Percentiles rank a stretch among this genome's conserved stretches.
phyloP scores from a whole-genome alignment of 2,797 vertebrate species.

The Manis pentadactyla region DNA sequence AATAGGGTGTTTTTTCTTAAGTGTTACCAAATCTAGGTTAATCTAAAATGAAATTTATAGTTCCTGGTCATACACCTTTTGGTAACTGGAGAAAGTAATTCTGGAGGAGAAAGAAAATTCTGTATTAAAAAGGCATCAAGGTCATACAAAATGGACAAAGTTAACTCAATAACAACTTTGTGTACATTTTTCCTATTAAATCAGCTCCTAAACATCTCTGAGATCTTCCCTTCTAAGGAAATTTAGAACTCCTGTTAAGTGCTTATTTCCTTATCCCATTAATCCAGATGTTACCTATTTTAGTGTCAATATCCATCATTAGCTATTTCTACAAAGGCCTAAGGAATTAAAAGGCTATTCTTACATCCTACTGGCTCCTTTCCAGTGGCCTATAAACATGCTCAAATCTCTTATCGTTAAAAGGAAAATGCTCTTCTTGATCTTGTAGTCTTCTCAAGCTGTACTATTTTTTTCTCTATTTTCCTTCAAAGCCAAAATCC shows the following conservation, averaged over 20 bases:
- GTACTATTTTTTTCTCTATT: not conserved
- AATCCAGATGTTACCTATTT: not conserved
- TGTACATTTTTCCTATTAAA: not conserved
- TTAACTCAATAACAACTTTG: conserved; percentile 25
- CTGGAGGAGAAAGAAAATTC: not conserved
- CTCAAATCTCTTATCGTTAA: not conserved
- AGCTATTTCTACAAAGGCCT: not conserved
- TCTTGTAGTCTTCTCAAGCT: not conserved
- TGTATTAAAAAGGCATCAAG: conserved; percentile 11
- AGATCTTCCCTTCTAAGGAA: not conserved
- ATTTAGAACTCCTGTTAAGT: not conserved
- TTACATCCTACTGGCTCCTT: not conserved
- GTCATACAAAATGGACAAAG: not conserved
- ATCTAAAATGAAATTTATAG: conserved; percentile 35
- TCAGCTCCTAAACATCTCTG: conserved; percentile 2
- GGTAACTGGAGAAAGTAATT: not conserved
- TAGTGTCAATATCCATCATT: not conserved
- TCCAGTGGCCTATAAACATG: not conserved
- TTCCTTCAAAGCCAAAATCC: not conserved
- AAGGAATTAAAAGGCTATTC: conserved; percentile 3
- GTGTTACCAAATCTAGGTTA: not conserved
- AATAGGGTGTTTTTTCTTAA: not conserved
- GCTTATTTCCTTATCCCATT: not conserved
- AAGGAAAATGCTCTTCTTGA: not conserved
- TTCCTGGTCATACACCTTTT: not conserved